Evolutionary conservation across 2,888 invertebrate genomes (phyloP), one percentile per base, ranked within the genome.

Genomic region (Caenorhabditis auriculariae): DNA sequence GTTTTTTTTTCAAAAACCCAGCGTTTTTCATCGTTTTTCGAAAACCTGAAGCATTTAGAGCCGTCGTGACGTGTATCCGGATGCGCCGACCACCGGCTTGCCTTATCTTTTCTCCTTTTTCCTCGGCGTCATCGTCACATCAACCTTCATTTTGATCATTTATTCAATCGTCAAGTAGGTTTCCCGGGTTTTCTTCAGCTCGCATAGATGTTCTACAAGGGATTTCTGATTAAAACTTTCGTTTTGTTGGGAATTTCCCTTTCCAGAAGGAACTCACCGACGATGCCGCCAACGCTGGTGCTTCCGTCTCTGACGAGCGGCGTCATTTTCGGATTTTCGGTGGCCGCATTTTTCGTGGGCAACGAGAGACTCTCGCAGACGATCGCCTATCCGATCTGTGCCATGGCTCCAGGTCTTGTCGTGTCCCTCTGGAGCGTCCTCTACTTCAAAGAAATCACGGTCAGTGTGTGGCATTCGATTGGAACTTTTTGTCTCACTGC

Each of bases 351-450:
- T 81, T 83, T 85, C 72, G 71, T 84, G 3, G 84, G 84, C 42
- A 85, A 84, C 65, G 78, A 82, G 54, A 74, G 76, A 3, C 71
- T 85, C 21, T 83, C 83, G 2, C 82, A 83, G 64, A 76, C 84
- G n/a, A 82, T 85, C 46, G 81, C 83, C 49, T 85, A 84, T 65
- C 85, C 85, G n/a, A 83, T 85, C 43, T 79, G 84, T 5, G 80
- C 84, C 9, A 82, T 84, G 66, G 66, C 81, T 9, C 84, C 84
- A 2, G 82, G 78, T 12, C 76, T 84, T 17, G 74, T 85, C 23
- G 82, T 82, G 17, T 80, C 83, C 1, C 46, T 81, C 15, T 83
- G 84, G 82, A 84, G 84, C 45, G 81, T 84, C 3, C 55, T 83
- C 32, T 75, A 82, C 52, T 84, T 84, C 72, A 80, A 77, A 61